phyloP scores from a whole-genome alignment of 2,797 vertebrate genomes.

The Clarias fuscus region DNA sequence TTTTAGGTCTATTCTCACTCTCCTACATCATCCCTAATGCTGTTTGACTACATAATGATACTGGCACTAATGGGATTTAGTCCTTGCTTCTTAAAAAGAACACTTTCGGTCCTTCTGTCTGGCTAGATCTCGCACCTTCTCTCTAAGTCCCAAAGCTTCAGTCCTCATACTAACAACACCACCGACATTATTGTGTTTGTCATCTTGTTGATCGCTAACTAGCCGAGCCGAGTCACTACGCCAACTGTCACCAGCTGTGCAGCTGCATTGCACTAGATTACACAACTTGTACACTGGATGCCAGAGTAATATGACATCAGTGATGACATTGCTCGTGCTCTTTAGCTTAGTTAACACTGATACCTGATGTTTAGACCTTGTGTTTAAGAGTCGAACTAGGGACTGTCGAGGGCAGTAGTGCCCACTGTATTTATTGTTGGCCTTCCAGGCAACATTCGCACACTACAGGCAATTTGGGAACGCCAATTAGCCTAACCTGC shows the following conservation, averaged over 20 bases:
- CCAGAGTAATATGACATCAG: no score
- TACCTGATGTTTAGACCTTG: not conserved
- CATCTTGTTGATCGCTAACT: not conserved
- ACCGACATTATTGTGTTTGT: not conserved
- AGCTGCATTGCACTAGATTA: not conserved
- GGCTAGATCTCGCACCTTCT: not conserved
- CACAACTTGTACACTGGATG: not conserved
- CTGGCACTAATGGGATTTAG: not conserved
- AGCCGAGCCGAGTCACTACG: not conserved
- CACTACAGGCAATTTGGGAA: no score
- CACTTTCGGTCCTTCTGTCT: not conserved
- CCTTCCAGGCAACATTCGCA: no score
- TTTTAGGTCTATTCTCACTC: not conserved
- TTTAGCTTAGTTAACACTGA: not conserved
- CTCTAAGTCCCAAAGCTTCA: not conserved
- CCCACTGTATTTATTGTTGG: no score
- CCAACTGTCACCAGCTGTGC: no score
- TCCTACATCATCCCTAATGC: not conserved
- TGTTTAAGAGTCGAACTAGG: not conserved
- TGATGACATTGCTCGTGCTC: not conserved
- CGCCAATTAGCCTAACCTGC: no score
- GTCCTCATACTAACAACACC: not conserved
- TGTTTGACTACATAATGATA: not conserved
- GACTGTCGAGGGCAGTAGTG: no score
- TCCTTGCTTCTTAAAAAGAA: not conserved